phyloP scores from a whole-genome alignment of 2,888 invertebrate species.

The Sicus ferrugineus region DNA sequence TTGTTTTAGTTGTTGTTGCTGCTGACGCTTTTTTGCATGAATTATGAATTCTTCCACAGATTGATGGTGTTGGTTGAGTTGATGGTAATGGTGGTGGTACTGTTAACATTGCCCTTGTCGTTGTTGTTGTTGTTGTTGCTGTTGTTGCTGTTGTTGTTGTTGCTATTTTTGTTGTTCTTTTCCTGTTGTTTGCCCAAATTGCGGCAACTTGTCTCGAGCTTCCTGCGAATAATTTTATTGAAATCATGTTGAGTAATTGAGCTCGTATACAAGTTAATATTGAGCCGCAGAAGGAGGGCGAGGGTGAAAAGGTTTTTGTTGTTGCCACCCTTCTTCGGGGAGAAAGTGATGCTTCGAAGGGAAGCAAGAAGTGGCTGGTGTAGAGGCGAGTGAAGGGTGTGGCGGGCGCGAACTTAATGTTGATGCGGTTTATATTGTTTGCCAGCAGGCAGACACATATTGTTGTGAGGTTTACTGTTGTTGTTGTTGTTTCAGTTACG shows the following conservation, averaged over 20 bases:
- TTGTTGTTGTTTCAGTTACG: neutral
- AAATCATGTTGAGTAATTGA: slow-evolving; percentile 64
- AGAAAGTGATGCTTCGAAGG: neutral
- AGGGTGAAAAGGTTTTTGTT: neutral
- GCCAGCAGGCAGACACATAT: slow-evolving; percentile 47
- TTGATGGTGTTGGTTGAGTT: neutral
- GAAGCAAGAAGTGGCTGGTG: neutral
- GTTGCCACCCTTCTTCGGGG: slow-evolving; percentile 10
- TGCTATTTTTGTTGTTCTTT: slow-evolving; percentile 46
- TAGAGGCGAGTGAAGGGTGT: neutral
- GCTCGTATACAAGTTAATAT: slow-evolving; percentile 33
- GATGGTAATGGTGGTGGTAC: neutral
- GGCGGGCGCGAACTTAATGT: slow-evolving; percentile 49
- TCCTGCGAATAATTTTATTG: slow-evolving; percentile 56
- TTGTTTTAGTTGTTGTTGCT: slow-evolving; percentile 32
- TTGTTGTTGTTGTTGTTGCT: slow-evolving; percentile 43
- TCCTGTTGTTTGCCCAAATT: slow-evolving; percentile 30
- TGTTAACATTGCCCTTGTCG: slow-evolving; percentile 64
- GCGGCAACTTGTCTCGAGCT: slow-evolving; percentile 22
- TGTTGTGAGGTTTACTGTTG: slow-evolving; percentile 19
- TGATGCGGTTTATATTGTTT: slow-evolving; percentile 63
- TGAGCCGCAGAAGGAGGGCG: slow-evolving; percentile 40
- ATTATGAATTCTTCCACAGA: slow-evolving; percentile 2
- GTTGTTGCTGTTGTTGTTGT: slow-evolving; percentile 62
- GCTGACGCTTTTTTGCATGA: slow-evolving; percentile 10